Conservation (phyloP, 2,113 vertebrate species). For the Sinocyclocheilus grahami region DNA sequence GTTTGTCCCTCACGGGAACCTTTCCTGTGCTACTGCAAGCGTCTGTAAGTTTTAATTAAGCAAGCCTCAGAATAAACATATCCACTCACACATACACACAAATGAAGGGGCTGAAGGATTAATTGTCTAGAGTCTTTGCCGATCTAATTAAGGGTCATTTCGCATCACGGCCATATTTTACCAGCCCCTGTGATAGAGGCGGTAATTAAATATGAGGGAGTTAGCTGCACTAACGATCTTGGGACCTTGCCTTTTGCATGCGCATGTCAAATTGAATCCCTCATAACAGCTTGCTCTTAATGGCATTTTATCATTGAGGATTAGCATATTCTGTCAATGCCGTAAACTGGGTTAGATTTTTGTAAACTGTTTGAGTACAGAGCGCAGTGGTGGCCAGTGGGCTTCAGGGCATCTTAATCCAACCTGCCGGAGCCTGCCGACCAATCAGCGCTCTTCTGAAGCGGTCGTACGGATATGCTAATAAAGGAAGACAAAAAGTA, state of each 20-base stretch:
- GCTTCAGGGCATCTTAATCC: constrained; percentile 35
- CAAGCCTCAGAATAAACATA: constrained; percentile 29
- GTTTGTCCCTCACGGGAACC: constrained; percentile 21
- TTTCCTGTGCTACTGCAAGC: constrained; percentile 28
- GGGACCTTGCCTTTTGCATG: constrained; percentile 70
- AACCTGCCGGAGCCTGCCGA: constrained; percentile 39
- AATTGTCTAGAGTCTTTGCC: constrained; percentile 62
- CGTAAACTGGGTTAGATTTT: constrained; percentile 8
- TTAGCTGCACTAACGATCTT: constrained; percentile 63
- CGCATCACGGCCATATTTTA: constrained; percentile 68
- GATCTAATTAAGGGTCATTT: constrained; percentile 77
- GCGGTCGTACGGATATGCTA: constrained; percentile 34
- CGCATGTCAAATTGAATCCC: constrained; percentile 73
- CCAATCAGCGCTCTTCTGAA: constrained; percentile 61
- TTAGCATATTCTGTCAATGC: constrained; percentile 65
- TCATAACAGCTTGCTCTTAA: constrained; percentile 70
- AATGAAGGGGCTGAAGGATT: constrained; percentile 55
- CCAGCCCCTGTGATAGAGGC: constrained; percentile 61
- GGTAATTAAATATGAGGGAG: constrained; percentile 70
- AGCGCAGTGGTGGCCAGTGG: constrained; percentile 8
- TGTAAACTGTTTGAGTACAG: background rate
- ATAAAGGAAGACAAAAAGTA: constrained; percentile 49
- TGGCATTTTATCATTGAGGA: constrained; percentile 66
- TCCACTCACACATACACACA: constrained; percentile 26
- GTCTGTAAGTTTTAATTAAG: constrained; percentile 52